Evolutionary conservation across 2,113 vertebrate species (phyloP).

Genomic region (Cynopterus brachyotis): DNA sequence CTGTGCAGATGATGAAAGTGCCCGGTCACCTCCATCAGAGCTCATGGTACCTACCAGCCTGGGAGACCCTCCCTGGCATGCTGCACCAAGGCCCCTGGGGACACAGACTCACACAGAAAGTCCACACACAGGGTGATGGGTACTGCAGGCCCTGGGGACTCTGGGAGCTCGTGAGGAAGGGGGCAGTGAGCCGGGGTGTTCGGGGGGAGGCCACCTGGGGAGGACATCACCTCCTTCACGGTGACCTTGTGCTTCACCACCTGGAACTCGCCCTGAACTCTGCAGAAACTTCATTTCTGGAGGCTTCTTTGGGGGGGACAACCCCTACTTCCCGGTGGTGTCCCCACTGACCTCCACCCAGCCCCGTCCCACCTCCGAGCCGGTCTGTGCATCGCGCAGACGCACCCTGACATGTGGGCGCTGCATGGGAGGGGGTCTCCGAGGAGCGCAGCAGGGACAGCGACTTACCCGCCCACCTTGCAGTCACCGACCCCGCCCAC

Average conservation of each 20-base stretch:
- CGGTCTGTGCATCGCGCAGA: rapidly evolving
- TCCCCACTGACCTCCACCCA: background rate
- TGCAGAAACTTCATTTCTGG: background rate
- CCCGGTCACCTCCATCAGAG: background rate
- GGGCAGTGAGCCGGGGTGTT: background rate
- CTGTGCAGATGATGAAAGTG: background rate
- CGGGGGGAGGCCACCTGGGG: no score
- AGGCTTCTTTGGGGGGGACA: background rate
- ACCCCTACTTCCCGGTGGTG: no score
- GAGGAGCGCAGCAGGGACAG: no score
- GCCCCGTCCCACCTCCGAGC: no score
- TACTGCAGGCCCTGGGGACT: background rate
- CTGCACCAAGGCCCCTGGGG: background rate
- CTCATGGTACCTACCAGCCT: rapidly evolving
- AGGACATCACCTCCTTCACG: no score
- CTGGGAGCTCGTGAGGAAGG: background rate
- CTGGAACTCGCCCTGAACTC: no score
- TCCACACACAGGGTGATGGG: rapidly evolving
- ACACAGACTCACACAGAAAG: background rate
- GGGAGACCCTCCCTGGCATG: no score
- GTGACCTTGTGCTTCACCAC: no score
- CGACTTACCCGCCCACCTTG: constrained; percentile 92
- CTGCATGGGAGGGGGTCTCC: background rate
- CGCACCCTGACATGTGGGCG: rapidly evolving
- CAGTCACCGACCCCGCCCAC: constrained; percentile 90